Base-by-base conservation (phyloP, 2,113 vertebrate genomes). In the Lepisosteus oculatus region DNA sequence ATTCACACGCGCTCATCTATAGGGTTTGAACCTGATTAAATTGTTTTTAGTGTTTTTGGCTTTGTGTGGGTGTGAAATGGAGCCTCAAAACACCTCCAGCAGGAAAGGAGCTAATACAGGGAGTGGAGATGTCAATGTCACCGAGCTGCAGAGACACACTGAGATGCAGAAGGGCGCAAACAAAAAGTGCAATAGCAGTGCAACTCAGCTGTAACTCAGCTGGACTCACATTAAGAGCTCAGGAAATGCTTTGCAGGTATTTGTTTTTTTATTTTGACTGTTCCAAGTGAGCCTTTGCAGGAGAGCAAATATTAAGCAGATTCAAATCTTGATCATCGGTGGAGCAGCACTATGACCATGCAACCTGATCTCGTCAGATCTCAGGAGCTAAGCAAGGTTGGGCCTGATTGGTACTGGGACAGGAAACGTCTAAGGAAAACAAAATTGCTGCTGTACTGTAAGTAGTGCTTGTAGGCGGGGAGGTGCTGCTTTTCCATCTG, bases 11-110 rank as follows among this genome's bases (percentile, higher is more conserved):
- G 3, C 3, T 29, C 14, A 43, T 43, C 29, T 29, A 29, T 29
- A 2, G 29, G 29, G 29, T 9, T 43, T 43, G 7, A 65, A 13
- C 62, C 62, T 4, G 41, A 42, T 65, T 65, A 43, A 65, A 43
- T 42, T 43, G 11, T 6, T 11, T 43, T 6, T 12, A 43, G 44
- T 29, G 11, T 13, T 43, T 64, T 6, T 2, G 62, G 42, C 42
- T 65, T 43, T 43, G 42, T 13, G 62, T 43, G 41, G 62, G 62
- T 43, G 62, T 43, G 9, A 65, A 65, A 65, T 65, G 62, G 44
- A 65, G 41, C 42, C 62, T 43, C 62, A 3, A 43, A 65, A 65
- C 44, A 65, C 43, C 29, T 65, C 29, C 7, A 41, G 44, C 62
- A 65, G 44, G 11, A 43, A 65, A 65, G 62, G 42, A 43, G 9